Evolutionary conservation across 1,140 invertebrate genomes (phyloP).

Genomic region (Polypedilum pembai): DNA sequence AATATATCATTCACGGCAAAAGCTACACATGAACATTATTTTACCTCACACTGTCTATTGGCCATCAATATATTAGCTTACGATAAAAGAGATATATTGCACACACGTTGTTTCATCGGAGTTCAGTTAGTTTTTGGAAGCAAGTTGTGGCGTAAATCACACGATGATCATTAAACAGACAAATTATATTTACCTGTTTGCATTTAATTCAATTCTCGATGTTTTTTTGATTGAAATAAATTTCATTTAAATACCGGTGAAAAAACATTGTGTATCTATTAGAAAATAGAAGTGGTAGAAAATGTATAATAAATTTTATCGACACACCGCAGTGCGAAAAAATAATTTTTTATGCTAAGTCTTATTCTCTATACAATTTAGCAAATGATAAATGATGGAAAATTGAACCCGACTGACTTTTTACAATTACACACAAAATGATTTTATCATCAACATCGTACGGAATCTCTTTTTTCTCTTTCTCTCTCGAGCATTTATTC

Average conservation of each 20-base stretch:
- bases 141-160: neutral
- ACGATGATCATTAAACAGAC: constrained; percentile 8
- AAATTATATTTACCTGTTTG: constrained; percentile 8
- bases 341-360: neutral
- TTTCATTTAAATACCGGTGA: constrained; percentile 18
- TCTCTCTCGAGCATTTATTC: neutral
- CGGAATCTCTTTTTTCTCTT: neutral
- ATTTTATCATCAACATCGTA: neutral
- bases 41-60: constrained; percentile 16
- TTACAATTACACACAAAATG: constrained; percentile 15
- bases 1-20: constrained; percentile 19
- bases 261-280: neutral
- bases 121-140: neutral
- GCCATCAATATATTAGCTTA: neutral
- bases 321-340: constrained; percentile 9
- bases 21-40: neutral
- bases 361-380: neutral
- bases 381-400: constrained; percentile 10
- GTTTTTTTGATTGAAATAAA: neutral
- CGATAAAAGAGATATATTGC: neutral
- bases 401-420: constrained; percentile 10
- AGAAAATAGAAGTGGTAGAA: constrained; percentile 6
- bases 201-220: constrained; percentile 17
- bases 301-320: no score
- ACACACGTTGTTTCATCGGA: no score